Conservation (phyloP, 2,888 invertebrate genomes). For the Cosmia trapezina region DNA sequence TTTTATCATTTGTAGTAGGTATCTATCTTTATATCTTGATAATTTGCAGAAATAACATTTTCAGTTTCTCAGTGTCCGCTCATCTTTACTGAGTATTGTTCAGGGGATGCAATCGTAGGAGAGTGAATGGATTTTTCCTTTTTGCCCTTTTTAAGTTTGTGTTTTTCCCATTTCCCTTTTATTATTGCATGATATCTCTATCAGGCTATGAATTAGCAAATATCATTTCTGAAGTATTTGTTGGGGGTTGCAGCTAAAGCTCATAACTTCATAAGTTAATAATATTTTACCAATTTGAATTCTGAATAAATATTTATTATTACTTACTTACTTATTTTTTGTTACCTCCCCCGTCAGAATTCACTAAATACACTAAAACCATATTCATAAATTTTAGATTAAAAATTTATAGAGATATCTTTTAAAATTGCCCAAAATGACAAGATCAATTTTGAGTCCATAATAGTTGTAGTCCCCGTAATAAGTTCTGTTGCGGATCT, state of each 20-base stretch:
- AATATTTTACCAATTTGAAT: no score
- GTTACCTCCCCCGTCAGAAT: no score
- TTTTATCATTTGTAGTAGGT: conserved; percentile 27
- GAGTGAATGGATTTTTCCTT: not conserved
- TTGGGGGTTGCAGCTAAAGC: no score
- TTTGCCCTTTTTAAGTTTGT: not conserved
- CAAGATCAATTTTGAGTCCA: not conserved
- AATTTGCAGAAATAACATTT: conserved; percentile 19
- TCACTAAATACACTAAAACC: not conserved
- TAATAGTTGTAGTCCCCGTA: conserved; percentile 1
- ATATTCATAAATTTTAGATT: not conserved
- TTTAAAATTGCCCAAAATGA: not conserved
- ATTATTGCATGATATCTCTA: no score
- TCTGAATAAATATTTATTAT: no score
- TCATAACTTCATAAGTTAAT: no score
- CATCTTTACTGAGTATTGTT: not conserved
- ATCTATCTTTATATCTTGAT: conserved; percentile 25
- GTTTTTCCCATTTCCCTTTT: not conserved
- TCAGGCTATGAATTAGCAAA: not conserved
- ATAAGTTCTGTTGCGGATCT: conserved; percentile 23
- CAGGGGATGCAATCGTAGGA: not conserved
- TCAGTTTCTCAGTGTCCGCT: conserved; percentile 3
- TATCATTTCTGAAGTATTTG: no score
- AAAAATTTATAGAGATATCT: not conserved
- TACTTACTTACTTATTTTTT: no score